Base-by-base conservation (phyloP, 1,140 invertebrate species). In the Drosophila bocki region DNA sequence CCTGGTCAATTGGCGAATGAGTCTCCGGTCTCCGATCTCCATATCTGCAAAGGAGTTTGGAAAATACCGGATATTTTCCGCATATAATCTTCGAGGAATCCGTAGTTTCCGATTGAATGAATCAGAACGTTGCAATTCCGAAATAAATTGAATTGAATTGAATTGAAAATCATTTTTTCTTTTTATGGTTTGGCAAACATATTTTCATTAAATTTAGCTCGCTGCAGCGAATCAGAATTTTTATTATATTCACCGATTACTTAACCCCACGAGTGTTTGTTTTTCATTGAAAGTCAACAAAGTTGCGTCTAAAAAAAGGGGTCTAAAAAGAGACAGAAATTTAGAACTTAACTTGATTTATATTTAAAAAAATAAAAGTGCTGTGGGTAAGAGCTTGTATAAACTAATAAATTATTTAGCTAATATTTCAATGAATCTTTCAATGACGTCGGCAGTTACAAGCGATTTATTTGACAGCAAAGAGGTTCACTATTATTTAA, bases 151-250 rank as follows among this genome's bases (percentile, higher is more conserved):
- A 37, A 15, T 22, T 22, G 11, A 39, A 29, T 29, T 29, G 26
- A 35, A 56, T 63, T 26, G 57, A 44, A 33, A 1, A 32, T n/a
- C 5, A 2, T 11, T 39, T 35, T 29, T 32, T 62, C 35, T 29
- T 64, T 29, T 32, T 29, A 11, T 63, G 42, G 59, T 64, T 67
- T 67, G 64, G 26, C 64, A 67, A 67, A 67, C 64, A 63, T 64
- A 47, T 47, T 45, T 44, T 60, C 54, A 59, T 60, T 59, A 33
- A 33, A 33, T 64, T 35, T 13, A 7, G 9, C 51, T 26, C 1
- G 13, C 39, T 57, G 61, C 61, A 35, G 19, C 39, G 12, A 17
- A 65, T 44, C 29, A 7, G 15, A 15, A 45, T 35, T 9, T 45
- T 17, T 58, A 19, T 54, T 58, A 44, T 42, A 41, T 44, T 26